Percentiles rank a stretch among this genome's conserved stretches.
Conservation (phyloP, 2,797 vertebrate species). For the Chelidonichthys spinosus region DNA sequence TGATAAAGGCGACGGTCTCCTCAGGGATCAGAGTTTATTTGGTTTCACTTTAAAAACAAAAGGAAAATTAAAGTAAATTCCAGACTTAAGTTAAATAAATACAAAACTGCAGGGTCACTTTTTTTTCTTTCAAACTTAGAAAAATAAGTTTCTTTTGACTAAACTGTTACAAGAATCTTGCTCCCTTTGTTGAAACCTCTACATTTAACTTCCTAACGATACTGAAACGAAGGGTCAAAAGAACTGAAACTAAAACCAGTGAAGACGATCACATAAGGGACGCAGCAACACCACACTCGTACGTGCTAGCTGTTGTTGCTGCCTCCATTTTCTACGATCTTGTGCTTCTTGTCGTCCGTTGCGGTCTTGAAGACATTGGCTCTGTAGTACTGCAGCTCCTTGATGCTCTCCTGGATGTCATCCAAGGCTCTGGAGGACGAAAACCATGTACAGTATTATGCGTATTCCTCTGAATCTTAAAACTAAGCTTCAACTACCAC, state of each 20-base stretch:
- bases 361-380: conserved; percentile 89
- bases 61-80: no score
- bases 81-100: no score
- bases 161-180: not conserved
- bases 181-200: conserved; percentile 25
- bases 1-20: no score
- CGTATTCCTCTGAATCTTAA: not conserved
- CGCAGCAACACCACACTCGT: not conserved
- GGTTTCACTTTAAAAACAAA: no score
- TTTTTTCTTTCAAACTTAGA: no score
- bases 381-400: conserved; percentile 95
- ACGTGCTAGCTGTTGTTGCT: conserved; percentile 45
- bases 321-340: conserved; percentile 87
- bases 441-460: not conserved
- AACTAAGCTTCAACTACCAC: not conserved
- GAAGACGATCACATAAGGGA: not conserved
- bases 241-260: conserved; percentile 46
- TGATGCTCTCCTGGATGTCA: conserved; percentile 98
- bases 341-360: conserved; percentile 86
- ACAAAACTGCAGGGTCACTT: no score
- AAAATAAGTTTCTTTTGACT: no score
- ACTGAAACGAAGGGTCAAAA: conserved; percentile 15
- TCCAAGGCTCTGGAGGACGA: conserved; percentile 88
- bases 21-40: no score
- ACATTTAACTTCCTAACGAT: conserved; percentile 20